Base-by-base conservation (phyloP, 2,113 vertebrate species). In the Hyperopisus bebe region DNA sequence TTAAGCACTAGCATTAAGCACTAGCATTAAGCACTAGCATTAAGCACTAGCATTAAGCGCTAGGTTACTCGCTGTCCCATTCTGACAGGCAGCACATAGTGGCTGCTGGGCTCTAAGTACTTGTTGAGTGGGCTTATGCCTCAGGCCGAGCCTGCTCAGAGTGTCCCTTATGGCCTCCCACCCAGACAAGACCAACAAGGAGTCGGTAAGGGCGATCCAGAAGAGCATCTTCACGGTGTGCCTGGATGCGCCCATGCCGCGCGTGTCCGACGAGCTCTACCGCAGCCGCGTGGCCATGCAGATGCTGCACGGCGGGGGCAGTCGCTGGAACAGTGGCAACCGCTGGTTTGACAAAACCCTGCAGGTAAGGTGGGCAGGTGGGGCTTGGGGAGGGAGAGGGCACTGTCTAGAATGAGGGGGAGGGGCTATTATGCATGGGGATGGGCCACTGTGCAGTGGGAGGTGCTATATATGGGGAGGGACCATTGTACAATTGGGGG, bases 281-380 rank as follows among this genome's bases (percentile, higher is more conserved):
- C 96, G 91, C 85, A 98, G 95, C 91, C 94, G 92, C 0, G 97
- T 97, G 31, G 98, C 97, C 0, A 93, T 96, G 17, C 98, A 99
- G 96, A 99, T 99, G 98, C 94, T 99, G 90, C 98, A 99, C 0
- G 98, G 98, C 0, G 98, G 98, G 0, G 98, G 98, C 51, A 95
- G 97, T 89, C 93, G 92, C 70, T 95, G 96, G 92, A 98, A 99
- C 94, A 99, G 98, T 0, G 98, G 97, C 58, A 99, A 99, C 93
- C 96, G 98, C 86, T 99, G 98, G 98, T 99, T 99, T 0, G 98
- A 99, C 94, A 99, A 99, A 94, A 99, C 98, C 0, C 94, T 99
- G 53, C 98, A 99, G 95, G 98, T 99, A 89, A 91, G 84, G n/a
- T 0, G 42, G 21, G 24, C 82, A 17, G 46, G n/a, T n/a, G 84